Evolutionary conservation across 1,140 invertebrate genomes (phyloP).

Genomic region (Goniozus legneri): DNA sequence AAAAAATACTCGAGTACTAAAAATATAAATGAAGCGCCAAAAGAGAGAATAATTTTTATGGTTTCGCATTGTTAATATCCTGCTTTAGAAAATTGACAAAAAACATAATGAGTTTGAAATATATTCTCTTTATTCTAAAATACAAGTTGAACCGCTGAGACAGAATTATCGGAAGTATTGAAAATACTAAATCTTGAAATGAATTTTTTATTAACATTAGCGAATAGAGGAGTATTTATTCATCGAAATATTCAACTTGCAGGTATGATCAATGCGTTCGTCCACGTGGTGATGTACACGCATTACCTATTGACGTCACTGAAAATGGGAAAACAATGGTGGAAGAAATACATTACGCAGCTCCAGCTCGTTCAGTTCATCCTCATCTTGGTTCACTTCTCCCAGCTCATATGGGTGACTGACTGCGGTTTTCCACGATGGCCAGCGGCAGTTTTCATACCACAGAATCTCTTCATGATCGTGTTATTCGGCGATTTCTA

Average conservation of each 20-base stretch:
- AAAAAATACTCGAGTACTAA: too few species aligned
- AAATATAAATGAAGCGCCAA: too few species aligned
- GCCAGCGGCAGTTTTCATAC: slow-evolving; percentile 59
- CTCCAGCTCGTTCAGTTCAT: slow-evolving; percentile 77
- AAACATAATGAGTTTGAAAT: too few species aligned
- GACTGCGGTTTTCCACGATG: slow-evolving; percentile 73
- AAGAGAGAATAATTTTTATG: too few species aligned
- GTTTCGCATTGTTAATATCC: too few species aligned
- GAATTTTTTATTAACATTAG: too few species aligned
- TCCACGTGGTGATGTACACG: slow-evolving; percentile 78
- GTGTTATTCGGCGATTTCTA: slow-evolving; percentile 85
- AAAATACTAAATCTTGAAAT: too few species aligned
- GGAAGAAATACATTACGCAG: slow-evolving; percentile 74
- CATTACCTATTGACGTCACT: slow-evolving; percentile 71
- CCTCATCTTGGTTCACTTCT: slow-evolving; percentile 66
- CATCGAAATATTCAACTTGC: slow-evolving; percentile 38
- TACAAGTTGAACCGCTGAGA: too few species aligned
- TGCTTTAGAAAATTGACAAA: too few species aligned
- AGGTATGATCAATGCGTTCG: slow-evolving; percentile 70
- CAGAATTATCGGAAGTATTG: too few species aligned
- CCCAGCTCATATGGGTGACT: slow-evolving; percentile 61
- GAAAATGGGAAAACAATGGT: slow-evolving; percentile 58
- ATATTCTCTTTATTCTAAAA: too few species aligned
- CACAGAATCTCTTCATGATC: slow-evolving; percentile 73
- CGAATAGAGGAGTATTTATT: too few species aligned